A percentile compares a stretch with the other conserved stretches of the same genome.
phyloP scores from a whole-genome alignment of 2,888 invertebrate genomes.

The Andrena camellia region DNA sequence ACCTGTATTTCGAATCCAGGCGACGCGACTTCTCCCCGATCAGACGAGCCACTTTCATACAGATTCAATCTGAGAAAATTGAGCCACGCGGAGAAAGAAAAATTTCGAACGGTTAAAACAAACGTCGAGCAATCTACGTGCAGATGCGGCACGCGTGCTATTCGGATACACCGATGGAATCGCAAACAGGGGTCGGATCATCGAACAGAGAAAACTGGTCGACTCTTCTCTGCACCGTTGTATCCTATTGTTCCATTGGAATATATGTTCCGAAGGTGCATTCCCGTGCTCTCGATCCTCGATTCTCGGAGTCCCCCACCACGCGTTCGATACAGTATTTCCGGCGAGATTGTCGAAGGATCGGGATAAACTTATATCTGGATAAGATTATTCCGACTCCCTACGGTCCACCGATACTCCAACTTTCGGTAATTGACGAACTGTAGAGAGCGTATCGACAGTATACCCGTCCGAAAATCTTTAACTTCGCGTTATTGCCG shows the following conservation, averaged over 20 bases:
- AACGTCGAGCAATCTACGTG: constrained; percentile 29
- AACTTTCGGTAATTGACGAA: constrained; percentile 69
- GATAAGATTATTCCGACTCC: constrained; percentile 54
- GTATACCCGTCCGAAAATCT: constrained; percentile 48
- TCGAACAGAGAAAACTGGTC: constrained; percentile 64
- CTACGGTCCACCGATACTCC: constrained; percentile 50
- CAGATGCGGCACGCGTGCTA: constrained; percentile 29
- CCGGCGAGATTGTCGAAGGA: constrained; percentile 70
- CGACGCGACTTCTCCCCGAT: too few relatives aligned
- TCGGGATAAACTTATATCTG: constrained; percentile 70
- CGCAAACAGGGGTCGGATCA: constrained; percentile 63
- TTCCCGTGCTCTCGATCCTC: constrained; percentile 35
- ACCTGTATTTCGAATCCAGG: not conserved
- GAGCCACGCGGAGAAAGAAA: not conserved
- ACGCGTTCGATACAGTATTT: constrained; percentile 63
- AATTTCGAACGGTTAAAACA: not conserved
- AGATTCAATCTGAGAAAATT: not conserved
- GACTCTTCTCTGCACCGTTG: constrained; percentile 38
- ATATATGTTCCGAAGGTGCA: constrained; percentile 60
- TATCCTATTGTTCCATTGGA: constrained; percentile 70
- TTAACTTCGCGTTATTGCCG: constrained; percentile 42
- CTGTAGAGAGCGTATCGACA: constrained; percentile 52
- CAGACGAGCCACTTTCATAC: too few relatives aligned
- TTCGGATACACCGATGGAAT: constrained; percentile 68
- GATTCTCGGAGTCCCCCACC: constrained; percentile 25